Evolutionary conservation across 2,113 vertebrate species (phyloP).

Genomic region (Ictalurus punctatus): DNA sequence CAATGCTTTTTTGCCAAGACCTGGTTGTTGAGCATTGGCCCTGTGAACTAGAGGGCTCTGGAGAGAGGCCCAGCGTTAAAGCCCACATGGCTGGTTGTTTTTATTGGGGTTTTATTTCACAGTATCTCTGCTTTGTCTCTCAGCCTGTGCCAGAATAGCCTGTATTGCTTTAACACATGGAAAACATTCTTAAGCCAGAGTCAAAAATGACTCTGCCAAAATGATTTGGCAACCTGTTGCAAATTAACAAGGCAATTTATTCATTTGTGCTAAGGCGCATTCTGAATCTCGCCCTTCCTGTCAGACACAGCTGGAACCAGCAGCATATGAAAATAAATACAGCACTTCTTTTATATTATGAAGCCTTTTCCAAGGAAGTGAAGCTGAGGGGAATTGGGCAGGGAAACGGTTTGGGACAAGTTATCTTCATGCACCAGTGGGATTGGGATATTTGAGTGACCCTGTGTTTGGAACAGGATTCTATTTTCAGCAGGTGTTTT

Average conservation of each 20-base stretch:
- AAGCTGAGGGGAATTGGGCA: background rate
- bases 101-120: constrained; percentile 40
- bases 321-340: constrained; percentile 32
- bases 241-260: background rate
- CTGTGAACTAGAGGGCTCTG: constrained; percentile 30
- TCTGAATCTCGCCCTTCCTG: background rate
- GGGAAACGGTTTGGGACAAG: background rate
- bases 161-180: constrained; percentile 2
- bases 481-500: background rate
- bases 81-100: constrained; percentile 20
- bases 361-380: background rate
- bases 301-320: constrained; percentile 37
- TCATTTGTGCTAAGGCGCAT: background rate
- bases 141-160: background rate
- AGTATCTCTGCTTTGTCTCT: constrained; percentile 2
- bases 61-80: constrained; percentile 30
- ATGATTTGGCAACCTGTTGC: background rate
- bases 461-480: background rate
- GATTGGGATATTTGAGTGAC: background rate
- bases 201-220: background rate
- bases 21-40: background rate
- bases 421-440: background rate
- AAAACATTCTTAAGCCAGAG: background rate
- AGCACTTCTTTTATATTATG: background rate
- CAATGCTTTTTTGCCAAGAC: constrained; percentile 16